Evolutionary conservation across 2,113 vertebrate genomes (phyloP).

Genomic region (Lampris megalopsis): DNA sequence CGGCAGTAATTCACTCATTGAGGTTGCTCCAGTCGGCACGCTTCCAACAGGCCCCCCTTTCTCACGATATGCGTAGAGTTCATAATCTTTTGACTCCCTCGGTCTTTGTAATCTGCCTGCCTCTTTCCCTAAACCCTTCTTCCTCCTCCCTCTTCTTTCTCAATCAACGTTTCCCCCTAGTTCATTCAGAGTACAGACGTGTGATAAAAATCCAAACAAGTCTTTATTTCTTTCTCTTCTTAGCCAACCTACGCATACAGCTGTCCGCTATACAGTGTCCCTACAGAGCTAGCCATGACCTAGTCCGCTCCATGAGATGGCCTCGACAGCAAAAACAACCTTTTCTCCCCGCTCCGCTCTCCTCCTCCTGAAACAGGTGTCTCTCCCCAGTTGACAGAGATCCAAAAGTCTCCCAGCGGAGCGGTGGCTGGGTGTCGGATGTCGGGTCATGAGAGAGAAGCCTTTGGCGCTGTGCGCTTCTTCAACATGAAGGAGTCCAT

Average conservation of each 20-base stretch:
- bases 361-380: conserved; percentile 68
- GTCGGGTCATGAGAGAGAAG: conserved; percentile 55
- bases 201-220: conserved; percentile 50
- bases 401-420: conserved; percentile 47
- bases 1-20: conserved; percentile 15
- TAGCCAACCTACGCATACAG: background rate
- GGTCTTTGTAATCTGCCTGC: conserved; percentile 12
- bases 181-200: conserved; percentile 18
- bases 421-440: conserved; percentile 49
- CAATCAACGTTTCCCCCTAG: conserved; percentile 30
- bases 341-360: conserved; percentile 10
- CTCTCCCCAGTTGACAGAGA: conserved; percentile 35
- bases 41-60: conserved; percentile 21
- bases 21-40: background rate
- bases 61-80: background rate
- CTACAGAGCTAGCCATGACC: conserved; percentile 25
- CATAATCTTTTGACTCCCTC: conserved; percentile 22
- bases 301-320: background rate
- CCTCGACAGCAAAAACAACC: background rate
- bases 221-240: conserved; percentile 30
- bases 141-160: background rate
- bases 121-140: conserved; percentile 6
- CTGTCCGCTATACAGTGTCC: background rate
- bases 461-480: conserved; percentile 2
- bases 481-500: conserved; percentile 40